Conservation (phyloP, 92 coral and sea anemone genomes). For the Actinernus sp. region DNA sequence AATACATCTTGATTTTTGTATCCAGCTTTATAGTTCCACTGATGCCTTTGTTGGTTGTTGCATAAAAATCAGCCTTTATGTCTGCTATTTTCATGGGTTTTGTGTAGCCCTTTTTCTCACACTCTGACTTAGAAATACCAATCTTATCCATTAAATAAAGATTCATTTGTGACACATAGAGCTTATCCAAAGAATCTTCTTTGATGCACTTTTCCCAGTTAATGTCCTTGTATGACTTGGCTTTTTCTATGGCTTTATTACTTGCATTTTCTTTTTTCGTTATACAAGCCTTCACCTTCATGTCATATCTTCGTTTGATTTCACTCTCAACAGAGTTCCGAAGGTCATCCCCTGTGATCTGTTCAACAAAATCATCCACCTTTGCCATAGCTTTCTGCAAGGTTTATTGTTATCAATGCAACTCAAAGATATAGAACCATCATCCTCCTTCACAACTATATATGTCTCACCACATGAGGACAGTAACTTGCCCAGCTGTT, state of each 20-base stretch:
- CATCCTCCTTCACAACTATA: background rate
- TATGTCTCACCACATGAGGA: slow-evolving; percentile 61
- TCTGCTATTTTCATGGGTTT: slow-evolving; percentile 2
- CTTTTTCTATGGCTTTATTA: slow-evolving; percentile 45
- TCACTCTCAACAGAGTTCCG: slow-evolving; percentile 33
- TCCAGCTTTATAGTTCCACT: background rate
- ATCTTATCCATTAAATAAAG: slow-evolving; percentile 28
- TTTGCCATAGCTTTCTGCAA: slow-evolving; percentile 31
- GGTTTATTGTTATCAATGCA: slow-evolving; percentile 47
- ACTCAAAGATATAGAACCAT: background rate
- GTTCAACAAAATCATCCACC: slow-evolving; percentile 48
- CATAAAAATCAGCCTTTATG: slow-evolving; percentile 4
- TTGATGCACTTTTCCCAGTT: slow-evolving; percentile 44
- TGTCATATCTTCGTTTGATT: slow-evolving; percentile 25
- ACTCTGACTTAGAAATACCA: slow-evolving; percentile 32
- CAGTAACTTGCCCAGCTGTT: slow-evolving; percentile 29
- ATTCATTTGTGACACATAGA: slow-evolving; percentile 52
- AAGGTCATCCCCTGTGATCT: slow-evolving; percentile 50
- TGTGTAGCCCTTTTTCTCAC: slow-evolving; percentile 51
- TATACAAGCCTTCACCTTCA: slow-evolving; percentile 38
- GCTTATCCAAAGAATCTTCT: slow-evolving; percentile 17
- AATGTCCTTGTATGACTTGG: slow-evolving; percentile 57
- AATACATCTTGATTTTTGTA: slow-evolving; percentile 6
- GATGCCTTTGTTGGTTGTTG: background rate
- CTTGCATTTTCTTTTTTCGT: slow-evolving; percentile 48